Percentiles rank a stretch among this genome's conserved stretches.
phyloP scores from a whole-genome alignment of 2,888 invertebrate genomes.

The Diloba caeruleocephala region DNA sequence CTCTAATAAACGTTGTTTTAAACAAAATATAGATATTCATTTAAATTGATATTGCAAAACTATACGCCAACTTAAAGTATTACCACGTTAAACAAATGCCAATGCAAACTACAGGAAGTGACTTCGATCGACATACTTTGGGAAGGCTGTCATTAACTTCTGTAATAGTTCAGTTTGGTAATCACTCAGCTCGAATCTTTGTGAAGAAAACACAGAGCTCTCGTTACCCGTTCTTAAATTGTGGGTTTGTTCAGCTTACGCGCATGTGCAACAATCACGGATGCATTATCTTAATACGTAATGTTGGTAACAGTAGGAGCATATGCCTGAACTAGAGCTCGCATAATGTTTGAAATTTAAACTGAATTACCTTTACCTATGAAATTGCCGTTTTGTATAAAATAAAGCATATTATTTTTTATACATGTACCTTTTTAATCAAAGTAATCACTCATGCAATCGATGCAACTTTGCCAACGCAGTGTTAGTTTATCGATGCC shows the following conservation, averaged over 20 bases:
- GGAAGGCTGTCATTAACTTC: not conserved
- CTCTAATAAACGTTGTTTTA: constrained; percentile 40
- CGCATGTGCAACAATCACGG: constrained; percentile 36
- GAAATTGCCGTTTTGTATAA: too few species aligned
- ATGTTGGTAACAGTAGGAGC: constrained; percentile 34
- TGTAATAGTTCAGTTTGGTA: not conserved
- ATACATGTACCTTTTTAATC: too few species aligned
- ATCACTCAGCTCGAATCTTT: not conserved
- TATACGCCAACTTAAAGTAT: constrained; percentile 5
- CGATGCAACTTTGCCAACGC: too few species aligned
- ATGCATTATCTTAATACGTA: constrained; percentile 36
- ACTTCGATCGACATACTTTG: not conserved
- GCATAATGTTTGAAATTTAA: too few species aligned
- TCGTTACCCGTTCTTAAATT: constrained; percentile 55
- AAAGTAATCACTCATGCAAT: too few species aligned
- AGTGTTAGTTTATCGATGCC: too few species aligned
- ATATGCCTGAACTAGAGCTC: constrained; percentile 11
- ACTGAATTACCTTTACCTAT: too few species aligned
- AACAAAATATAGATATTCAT: constrained; percentile 34
- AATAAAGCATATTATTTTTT: too few species aligned
- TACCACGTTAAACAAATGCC: not conserved
- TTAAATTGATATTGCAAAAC: constrained; percentile 30
- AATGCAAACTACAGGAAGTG: not conserved
- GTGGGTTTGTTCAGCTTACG: constrained; percentile 40
- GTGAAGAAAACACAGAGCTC: constrained; percentile 12